Conservation (phyloP, 2,113 vertebrate species). For the Neogale vison region DNA sequence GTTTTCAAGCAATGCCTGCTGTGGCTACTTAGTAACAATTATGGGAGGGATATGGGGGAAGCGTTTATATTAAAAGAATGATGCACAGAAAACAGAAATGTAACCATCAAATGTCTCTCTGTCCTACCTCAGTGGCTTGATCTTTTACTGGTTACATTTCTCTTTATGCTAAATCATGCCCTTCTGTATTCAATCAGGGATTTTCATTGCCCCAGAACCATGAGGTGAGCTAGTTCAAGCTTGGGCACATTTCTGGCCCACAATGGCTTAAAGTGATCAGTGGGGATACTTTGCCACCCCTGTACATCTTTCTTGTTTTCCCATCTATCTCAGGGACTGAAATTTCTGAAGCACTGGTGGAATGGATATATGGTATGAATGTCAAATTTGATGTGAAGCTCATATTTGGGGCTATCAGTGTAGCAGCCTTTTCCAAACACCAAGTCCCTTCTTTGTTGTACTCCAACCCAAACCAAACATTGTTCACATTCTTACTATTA, state of each 20-base stretch:
- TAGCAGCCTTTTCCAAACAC: conserved; percentile 95
- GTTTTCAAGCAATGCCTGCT: background rate
- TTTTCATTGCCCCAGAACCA: conserved; percentile 94
- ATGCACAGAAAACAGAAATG: background rate
- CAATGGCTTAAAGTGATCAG: conserved; percentile 94
- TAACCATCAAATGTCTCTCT: background rate
- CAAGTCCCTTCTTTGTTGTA: conserved; percentile 92
- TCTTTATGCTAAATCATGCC: conserved; percentile 91
- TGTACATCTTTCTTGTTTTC: conserved; percentile 96
- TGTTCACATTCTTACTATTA: conserved; percentile 93
- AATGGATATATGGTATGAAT: conserved; percentile 94
- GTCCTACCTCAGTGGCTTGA: conserved; percentile 19
- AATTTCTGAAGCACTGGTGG: conserved; percentile 92
- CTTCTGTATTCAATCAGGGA: conserved; percentile 92
- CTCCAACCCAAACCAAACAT: conserved; percentile 96
- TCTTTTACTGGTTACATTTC: conserved; percentile 71
- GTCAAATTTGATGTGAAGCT: conserved; percentile 93
- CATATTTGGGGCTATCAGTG: conserved; percentile 93
- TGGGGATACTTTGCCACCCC: conserved; percentile 94
- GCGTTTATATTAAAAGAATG: background rate
- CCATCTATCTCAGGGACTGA: conserved; percentile 94
- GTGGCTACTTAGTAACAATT: conserved; percentile 19
- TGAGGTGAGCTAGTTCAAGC: conserved; percentile 93
- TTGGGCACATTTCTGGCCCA: conserved; percentile 94
- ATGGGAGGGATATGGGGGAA: background rate